Percentiles rank a stretch among this genome's conserved stretches.
phyloP scores from a whole-genome alignment of 2,888 invertebrate genomes.

The Troglohyphantes excavatus region DNA sequence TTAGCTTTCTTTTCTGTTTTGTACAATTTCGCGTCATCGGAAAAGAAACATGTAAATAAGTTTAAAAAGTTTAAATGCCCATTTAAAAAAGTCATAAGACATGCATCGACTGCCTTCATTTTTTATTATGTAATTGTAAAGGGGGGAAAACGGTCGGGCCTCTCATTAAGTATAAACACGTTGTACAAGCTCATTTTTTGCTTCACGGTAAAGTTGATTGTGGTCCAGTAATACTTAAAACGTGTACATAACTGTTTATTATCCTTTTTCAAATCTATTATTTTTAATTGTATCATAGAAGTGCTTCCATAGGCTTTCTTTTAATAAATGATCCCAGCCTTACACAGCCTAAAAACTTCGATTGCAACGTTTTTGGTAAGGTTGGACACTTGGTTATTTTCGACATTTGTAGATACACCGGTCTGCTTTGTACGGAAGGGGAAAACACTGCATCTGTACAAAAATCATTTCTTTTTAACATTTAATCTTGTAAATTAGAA shows the following conservation, averaged over 20 bases:
- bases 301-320: constrained; percentile 48
- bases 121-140: constrained; percentile 49
- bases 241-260: constrained; percentile 46
- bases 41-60: constrained; percentile 78
- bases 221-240: constrained; percentile 48
- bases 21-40: constrained; percentile 76
- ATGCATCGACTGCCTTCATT: constrained; percentile 52
- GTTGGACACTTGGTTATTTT: constrained; percentile 26
- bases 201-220: constrained; percentile 12
- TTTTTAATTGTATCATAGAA: constrained; percentile 40
- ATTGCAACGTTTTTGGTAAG: constrained; percentile 13
- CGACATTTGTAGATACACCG: constrained; percentile 44
- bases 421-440: constrained; percentile 16
- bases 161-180: neutral
- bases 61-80: constrained; percentile 55
- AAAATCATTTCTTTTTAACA: constrained; percentile 75
- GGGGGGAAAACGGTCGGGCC: constrained; percentile 8
- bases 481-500: constrained; percentile 71
- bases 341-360: constrained; percentile 10
- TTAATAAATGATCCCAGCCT: neutral
- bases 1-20: constrained; percentile 78
- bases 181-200: constrained; percentile 19
- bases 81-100: constrained; percentile 37
- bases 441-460: constrained; percentile 70
- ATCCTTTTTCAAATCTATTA: constrained; percentile 5